Evolutionary conservation across 2,113 vertebrate genomes (phyloP).

Genomic region (Apodemus speciosus): DNA sequence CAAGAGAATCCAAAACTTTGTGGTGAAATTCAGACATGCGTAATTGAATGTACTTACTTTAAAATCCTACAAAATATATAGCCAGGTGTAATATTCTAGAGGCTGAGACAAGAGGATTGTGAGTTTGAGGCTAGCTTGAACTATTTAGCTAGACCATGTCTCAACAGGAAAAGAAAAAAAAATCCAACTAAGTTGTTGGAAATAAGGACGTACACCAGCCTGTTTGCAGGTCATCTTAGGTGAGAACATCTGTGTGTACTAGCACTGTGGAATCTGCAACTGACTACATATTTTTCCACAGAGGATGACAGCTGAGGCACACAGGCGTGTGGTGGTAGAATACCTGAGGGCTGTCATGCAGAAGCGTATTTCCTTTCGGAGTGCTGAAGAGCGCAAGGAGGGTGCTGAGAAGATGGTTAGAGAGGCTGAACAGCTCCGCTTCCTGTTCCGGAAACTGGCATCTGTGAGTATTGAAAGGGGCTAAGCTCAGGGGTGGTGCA

Average conservation of each 20-base stretch:
- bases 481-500: not conserved
- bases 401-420: slow-evolving; percentile 96
- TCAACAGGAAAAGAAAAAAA: not conserved
- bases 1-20: not conserved
- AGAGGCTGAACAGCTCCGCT: slow-evolving; percentile 88
- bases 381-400: slow-evolving; percentile 94
- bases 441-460: slow-evolving; percentile 94
- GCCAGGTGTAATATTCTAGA: not conserved
- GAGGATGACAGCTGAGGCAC: slow-evolving; percentile 94
- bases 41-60: not conserved
- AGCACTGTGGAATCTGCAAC: not conserved
- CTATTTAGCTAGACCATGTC: not conserved
- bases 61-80: not conserved
- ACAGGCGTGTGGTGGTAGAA: slow-evolving; percentile 94
- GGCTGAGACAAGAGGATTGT: not conserved
- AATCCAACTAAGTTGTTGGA: not conserved
- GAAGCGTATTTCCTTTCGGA: slow-evolving; percentile 95
- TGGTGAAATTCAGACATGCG: not conserved
- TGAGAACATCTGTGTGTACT: not conserved
- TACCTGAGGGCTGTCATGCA: slow-evolving; percentile 97
- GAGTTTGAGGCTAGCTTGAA: not conserved
- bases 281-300: slow-evolving; percentile 62
- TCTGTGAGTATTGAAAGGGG: slow-evolving; percentile 80
- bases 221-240: not conserved
- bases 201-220: not conserved